Conservation (phyloP, 2,888 invertebrate genomes). For the Vannuccia rotundouncinata region DNA sequence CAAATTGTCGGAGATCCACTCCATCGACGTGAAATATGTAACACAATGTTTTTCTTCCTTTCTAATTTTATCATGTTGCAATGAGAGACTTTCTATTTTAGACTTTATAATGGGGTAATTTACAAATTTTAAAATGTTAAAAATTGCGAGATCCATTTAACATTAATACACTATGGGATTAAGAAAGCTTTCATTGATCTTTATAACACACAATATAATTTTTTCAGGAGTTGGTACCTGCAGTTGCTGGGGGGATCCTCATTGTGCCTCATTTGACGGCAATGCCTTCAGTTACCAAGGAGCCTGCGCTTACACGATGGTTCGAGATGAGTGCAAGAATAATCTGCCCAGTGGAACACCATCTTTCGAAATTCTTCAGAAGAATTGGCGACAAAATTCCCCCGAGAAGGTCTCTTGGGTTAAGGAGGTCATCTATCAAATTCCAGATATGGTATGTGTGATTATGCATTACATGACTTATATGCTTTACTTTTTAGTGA, state of each 20-base stretch:
- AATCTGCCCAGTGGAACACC: conserved; percentile 39
- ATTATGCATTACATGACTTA: neutral
- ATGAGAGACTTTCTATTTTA: too few species aligned
- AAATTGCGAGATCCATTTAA: too few species aligned
- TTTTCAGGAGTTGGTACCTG: conserved; percentile 46
- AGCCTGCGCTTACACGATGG: conserved; percentile 47
- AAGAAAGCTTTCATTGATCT: too few species aligned
- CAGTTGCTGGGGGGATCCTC: conserved; percentile 51
- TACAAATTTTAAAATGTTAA: too few species aligned
- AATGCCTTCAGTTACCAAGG: conserved; percentile 47
- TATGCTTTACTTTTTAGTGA: neutral
- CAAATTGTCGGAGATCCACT: too few species aligned
- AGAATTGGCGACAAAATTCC: conserved; percentile 41
- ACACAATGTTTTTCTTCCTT: too few species aligned
- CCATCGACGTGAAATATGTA: too few species aligned
- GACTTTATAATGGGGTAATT: too few species aligned
- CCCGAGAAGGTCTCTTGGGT: conserved; percentile 44
- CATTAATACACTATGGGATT: too few species aligned
- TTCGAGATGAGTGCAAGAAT: conserved; percentile 45
- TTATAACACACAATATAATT: too few species aligned
- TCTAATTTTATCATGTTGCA: too few species aligned
- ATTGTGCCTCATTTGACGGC: conserved; percentile 47
- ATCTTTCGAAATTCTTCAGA: conserved; percentile 43
- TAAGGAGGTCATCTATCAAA: conserved; percentile 43
- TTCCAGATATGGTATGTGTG: neutral